Evolutionary conservation across 1,140 invertebrate genomes (phyloP).

Genomic region (silkworm (Bombyx mori)): ASM3026992v2 NC_085111.1:18570001-18570500

Average conservation of each 20-base stretch:
- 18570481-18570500: not conserved
- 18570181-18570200: constrained; percentile 86
- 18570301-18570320: constrained; percentile 89
- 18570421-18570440: not conserved
- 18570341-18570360: constrained; percentile 81
- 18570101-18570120: constrained; percentile 89
- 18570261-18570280: constrained; percentile 96
- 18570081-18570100: constrained; percentile 90
- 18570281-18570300: constrained; percentile 95
- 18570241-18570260: constrained; percentile 94
- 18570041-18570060: not conserved
- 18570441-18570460: not conserved
- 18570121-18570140: constrained; percentile 94
- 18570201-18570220: constrained; percentile 90
- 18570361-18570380: not conserved
- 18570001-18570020: no score
- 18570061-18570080: constrained; percentile 83
- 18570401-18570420: not conserved
- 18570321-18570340: constrained; percentile 88
- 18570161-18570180: constrained; percentile 88
- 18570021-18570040: no score
- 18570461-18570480: not conserved
- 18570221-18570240: constrained; percentile 87
- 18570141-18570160: constrained; percentile 88
- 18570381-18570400: not conserved